These are phyloP conservation scores for Cephus sareptanus DNA, from an alignment of 2,888 invertebrate species.

Conservation along the genomic window DNA sequence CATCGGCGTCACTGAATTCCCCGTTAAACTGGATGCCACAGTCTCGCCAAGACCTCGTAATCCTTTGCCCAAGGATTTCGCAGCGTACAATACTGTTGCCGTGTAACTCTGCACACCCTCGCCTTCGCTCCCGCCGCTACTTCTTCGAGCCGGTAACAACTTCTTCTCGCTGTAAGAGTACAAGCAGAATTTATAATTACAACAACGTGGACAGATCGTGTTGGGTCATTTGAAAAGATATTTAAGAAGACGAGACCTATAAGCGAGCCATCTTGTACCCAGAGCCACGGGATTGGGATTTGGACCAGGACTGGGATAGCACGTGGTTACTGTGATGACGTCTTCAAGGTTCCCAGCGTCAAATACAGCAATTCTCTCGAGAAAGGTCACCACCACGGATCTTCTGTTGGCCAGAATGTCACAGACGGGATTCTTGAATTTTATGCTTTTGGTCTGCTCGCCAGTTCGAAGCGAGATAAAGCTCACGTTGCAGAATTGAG, in stretches of 20 bases:
- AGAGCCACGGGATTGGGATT: constrained; percentile 85
- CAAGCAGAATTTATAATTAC: constrained; percentile 1
- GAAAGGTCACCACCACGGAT: constrained; percentile 88
- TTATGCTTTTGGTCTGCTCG: constrained; percentile 87
- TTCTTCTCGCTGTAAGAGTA: constrained; percentile 83
- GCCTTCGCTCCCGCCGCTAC: constrained; percentile 85
- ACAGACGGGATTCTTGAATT: constrained; percentile 90
- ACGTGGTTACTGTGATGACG: constrained; percentile 87
- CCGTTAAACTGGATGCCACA: constrained; percentile 90
- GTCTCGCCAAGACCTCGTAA: constrained; percentile 90
- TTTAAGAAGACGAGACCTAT: constrained; percentile 59
- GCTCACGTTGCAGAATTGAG: constrained; percentile 82
- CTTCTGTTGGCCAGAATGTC: constrained; percentile 91
- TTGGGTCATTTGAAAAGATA: not conserved
- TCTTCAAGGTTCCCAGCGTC: constrained; percentile 91
- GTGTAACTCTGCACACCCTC: constrained; percentile 91
- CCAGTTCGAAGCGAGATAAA: constrained; percentile 88
- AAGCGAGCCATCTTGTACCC: constrained; percentile 86
- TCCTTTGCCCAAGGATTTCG: constrained; percentile 93
- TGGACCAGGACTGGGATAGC: constrained; percentile 88
- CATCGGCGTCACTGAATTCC: constrained; percentile 53
- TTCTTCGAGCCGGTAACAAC: constrained; percentile 80
- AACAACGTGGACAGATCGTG: too few relatives aligned
- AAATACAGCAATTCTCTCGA: constrained; percentile 91
- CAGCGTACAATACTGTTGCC: constrained; percentile 93